Evolutionary conservation across 2,888 invertebrate genomes (phyloP), one percentile per base, ranked within the genome.

Genomic region (Gymnoscelis rufifasciata): DNA sequence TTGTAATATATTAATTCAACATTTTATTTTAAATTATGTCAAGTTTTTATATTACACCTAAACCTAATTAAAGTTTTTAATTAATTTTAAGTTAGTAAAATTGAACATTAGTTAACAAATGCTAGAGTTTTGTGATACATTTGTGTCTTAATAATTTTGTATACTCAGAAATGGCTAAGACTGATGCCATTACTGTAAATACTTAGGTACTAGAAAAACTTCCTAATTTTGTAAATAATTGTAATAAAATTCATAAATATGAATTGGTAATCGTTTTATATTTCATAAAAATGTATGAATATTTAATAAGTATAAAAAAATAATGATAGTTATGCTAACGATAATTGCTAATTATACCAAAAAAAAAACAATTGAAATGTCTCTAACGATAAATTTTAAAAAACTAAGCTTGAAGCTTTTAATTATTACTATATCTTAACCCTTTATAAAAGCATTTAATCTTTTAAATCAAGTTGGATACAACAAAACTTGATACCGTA

Each of bases 401-500:
- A 26, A 26, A 26, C 10, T 35, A 8, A 27, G 27, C 13, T 41
- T 12, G 14, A 41, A 10, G 5, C 11, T 7, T 23, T 1, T 7
- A 3, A 15, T 7, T 35, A 35, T 8, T 23, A 35, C 6, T 2
- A 8, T 29, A 3, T 37, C 11, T 31, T 37, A n/a, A 24, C 23
- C 27, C 27, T 29, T 49, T 40, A 27, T 28, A 38, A 43, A 30
- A 48, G 49, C 51, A 45, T 53, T 52, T 52, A 55, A 50, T 29
- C 28, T 52, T 56, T 51, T 45, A 46, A 42, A 59, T 64, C 65
- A 71, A 71, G 71, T 64, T 52, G 28, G 35, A 46, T 35, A 28
- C 40, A n/a, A 30, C 27, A 31, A 45, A 57, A 66, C 69, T 69
- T 73, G 66, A 57, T 59, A 59, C 66, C 69, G 69, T 74, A 73